A percentile compares a stretch with the other conserved stretches of the same genome.
phyloP scores from a whole-genome alignment of 2,113 vertebrate species.

The Emydocephalus ijimae region DNA sequence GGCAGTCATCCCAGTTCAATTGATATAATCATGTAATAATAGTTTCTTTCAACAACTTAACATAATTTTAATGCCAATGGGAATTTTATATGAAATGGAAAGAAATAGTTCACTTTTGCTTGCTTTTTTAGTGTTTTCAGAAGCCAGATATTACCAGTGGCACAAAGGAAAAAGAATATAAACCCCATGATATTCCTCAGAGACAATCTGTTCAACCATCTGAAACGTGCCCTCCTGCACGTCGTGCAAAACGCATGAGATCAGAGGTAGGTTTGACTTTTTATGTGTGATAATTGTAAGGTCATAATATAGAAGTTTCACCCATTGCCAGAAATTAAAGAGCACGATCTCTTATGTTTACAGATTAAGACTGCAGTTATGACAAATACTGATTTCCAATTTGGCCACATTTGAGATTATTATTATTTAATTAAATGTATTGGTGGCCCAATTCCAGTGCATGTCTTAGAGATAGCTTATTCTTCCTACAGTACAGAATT shows the following conservation, averaged over 20 bases:
- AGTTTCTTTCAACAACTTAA: neutral
- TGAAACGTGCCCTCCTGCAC: conserved; percentile 74
- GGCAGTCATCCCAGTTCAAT: neutral
- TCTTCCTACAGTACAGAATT: neutral
- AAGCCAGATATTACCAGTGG: conserved; percentile 75
- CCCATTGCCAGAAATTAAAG: neutral
- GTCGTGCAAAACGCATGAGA: conserved; percentile 86
- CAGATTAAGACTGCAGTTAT: neutral
- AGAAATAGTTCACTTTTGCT: conserved; percentile 37
- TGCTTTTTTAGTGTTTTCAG: conserved; percentile 77
- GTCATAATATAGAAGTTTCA: neutral
- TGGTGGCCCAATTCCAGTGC: neutral
- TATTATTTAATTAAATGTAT: neutral
- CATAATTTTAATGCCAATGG: neutral
- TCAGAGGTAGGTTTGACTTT: conserved; percentile 75
- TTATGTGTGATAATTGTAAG: fast-evolving
- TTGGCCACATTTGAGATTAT: neutral
- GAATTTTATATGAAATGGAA: neutral
- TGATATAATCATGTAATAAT: neutral
- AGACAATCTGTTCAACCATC: conserved; percentile 71
- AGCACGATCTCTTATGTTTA: neutral
- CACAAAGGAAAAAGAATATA: conserved; percentile 83
- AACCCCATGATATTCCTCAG: conserved; percentile 81
- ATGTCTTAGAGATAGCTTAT: neutral
- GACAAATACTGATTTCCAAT: neutral